Base-by-base conservation (phyloP, 1,140 invertebrate genomes). In the Adelges cooleyi region DNA sequence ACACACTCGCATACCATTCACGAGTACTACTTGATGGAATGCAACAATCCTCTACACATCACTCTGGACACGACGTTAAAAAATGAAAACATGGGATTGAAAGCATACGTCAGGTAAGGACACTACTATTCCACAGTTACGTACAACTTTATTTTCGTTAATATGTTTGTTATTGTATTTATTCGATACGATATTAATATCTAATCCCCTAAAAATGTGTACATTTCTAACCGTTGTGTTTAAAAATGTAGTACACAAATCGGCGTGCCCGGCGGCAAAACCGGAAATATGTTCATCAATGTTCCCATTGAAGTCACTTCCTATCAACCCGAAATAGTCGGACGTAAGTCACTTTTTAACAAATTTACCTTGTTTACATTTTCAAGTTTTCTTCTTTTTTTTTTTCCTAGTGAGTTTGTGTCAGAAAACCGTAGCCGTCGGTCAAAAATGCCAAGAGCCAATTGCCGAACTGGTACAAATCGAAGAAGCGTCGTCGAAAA, bases 1-100 rank as follows among this genome's bases (percentile, higher is more conserved):
- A 92, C 90, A 72, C 93, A 97, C 77, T 96, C 93, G 11, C 92
- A 92, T 1, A 86, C 96, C 23, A 97, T 98, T 73, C 94, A 98
- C 72, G 94, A 98, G 72, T 98, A 97, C 77, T 98, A 95, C 74
- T 84, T 91, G 0, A 81, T 92, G 66, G 92, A 95, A 77, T 93
- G 91, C 71, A 86, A 86, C 66, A 92, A 90, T 76, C 94, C 95
- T 5, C 84, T 98, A 50, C 94, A 98, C 76, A 78, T 98, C 42
- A 95, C 93, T 17, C 82, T 98, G 22, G 94, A 98, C 74, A 95
- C 94, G 2, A 89, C 87, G 11, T 77, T 96, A 25, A 74, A 78
- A 77, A 87, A 76, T 75, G 78, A 82, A 1, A 83, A 86, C 68
- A 93, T 97, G 86, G 87, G 84, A 2, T 83, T 96, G 50, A 90